Evolutionary conservation across 2,888 invertebrate genomes (phyloP).

Genomic region (Microplitis manilae): DNA sequence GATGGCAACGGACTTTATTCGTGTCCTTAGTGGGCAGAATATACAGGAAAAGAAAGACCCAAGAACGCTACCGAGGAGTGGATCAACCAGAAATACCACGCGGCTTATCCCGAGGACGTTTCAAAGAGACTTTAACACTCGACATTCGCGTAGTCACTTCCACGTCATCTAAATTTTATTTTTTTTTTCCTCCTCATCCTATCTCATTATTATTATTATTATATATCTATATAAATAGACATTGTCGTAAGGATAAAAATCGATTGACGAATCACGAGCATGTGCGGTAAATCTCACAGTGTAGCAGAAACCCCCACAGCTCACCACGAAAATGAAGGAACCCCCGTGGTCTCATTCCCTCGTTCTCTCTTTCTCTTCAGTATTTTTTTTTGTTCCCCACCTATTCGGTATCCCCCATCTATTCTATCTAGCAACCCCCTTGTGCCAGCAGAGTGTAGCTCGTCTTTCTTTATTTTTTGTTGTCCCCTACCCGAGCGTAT

Average conservation of each 20-base stretch:
- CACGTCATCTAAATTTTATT: slow-evolving; percentile 5
- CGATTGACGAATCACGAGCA: slow-evolving; percentile 29
- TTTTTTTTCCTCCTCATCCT: slow-evolving; percentile 2
- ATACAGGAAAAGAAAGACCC: neutral
- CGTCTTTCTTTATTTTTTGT: neutral
- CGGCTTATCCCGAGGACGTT: slow-evolving; percentile 18
- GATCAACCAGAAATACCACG: slow-evolving; percentile 19
- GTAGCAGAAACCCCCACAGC: slow-evolving; percentile 6
- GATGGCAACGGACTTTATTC: slow-evolving; percentile 5
- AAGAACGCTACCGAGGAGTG: neutral
- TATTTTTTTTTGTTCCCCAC: slow-evolving; percentile 7
- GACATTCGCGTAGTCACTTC: slow-evolving; percentile 20
- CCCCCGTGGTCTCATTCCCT: slow-evolving; percentile 29
- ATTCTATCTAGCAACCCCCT: neutral
- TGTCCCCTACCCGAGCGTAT: neutral
- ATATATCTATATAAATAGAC: neutral
- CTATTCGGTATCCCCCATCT: neutral
- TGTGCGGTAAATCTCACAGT: slow-evolving; percentile 31
- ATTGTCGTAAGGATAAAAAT: neutral
- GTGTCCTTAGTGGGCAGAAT: neutral
- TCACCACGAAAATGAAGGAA: slow-evolving; percentile 29
- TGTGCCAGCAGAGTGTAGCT: neutral
- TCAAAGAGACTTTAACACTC: slow-evolving; percentile 22
- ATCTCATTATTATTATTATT: neutral
- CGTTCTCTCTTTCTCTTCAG: neutral